Conservation (phyloP, 2,113 vertebrate species). For the Plestiodon gilberti region DNA sequence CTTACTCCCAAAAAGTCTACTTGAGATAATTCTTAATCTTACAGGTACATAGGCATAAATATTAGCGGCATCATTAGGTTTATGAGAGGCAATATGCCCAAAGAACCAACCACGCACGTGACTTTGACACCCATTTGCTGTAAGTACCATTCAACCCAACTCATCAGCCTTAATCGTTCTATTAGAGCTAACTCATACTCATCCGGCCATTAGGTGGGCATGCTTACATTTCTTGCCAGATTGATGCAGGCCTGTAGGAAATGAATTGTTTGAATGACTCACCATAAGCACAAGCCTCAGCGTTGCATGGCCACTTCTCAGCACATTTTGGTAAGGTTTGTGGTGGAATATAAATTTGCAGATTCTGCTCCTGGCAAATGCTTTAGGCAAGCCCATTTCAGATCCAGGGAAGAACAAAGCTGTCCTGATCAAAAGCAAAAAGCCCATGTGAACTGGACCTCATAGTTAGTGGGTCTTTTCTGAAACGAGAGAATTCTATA, state of each 20-base stretch:
- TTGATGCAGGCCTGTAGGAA: neutral
- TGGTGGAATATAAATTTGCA: neutral
- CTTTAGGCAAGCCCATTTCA: neutral
- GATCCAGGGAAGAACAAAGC: neutral
- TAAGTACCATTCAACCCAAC: neutral
- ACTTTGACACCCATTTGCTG: neutral
- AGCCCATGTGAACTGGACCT: neutral
- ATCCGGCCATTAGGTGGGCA: neutral
- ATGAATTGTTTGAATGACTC: neutral
- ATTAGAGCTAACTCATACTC: neutral
- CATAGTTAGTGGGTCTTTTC: neutral
- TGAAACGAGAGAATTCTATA: neutral
- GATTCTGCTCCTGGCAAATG: neutral
- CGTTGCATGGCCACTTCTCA: neutral
- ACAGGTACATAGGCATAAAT: fast-evolving
- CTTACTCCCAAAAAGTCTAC: neutral
- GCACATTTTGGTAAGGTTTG: neutral
- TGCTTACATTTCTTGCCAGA: neutral
- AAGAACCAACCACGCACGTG: conserved; percentile 6
- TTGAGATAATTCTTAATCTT: conserved; percentile 13
- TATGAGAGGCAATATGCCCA: neutral
- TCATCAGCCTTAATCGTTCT: neutral
- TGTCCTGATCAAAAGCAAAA: neutral
- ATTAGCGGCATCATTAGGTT: neutral
- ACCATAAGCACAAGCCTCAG: neutral